Evolutionary conservation across 2,888 invertebrate genomes (phyloP), one percentile per base, ranked within the genome.

Genomic region (Lepas anatifera): DNA sequence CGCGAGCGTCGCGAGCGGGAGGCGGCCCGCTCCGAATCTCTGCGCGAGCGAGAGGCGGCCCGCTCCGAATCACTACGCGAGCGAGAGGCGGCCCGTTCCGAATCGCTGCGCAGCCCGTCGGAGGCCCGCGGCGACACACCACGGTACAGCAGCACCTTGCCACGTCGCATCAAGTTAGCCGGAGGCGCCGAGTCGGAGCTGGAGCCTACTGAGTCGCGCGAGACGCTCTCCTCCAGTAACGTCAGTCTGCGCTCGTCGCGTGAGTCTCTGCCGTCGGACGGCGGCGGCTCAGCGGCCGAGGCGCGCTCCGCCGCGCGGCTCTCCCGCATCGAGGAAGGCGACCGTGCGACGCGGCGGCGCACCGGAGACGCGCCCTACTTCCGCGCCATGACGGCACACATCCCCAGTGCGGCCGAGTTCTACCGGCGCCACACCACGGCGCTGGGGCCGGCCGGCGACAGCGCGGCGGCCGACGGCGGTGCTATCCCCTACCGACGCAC

Each of bases 221-320:
- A 58, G 35, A 32, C 58, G 35, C 58, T 58, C 58, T 58, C 58
- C 32, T 58, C 58, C 22, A 58, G 58, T n/a, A 35, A 32, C 58
- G 58, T 35, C 32, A 58, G 58, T 35, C 58, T 58, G 58, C 58
- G 58, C 58, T 58, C 58, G 58, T 58, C 58, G 58, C 58, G 58
- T 35, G 58, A 58, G 35, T 58, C 58, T 18, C 58, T 58, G 22
- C 58, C 58, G 58, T 35, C 58, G 16, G 58, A 58, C 58, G n/a
- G n/a, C n/a, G n/a, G n/a, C n/a, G n/a, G n/a, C n/a, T n/a, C n/a
- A n/a, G 13, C 58, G 32, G 35, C 32, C 35, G 58, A 58, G 58
- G 22, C 58, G 58, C 58, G 35, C 32, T 35, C 58, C 7, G 32
- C 22, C 6, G 32, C 32, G 18, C 58, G 58, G 35, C n/a, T n/a